phyloP scores from a whole-genome alignment of 2,888 invertebrate genomes.

The Monoplex corrugatus region DNA sequence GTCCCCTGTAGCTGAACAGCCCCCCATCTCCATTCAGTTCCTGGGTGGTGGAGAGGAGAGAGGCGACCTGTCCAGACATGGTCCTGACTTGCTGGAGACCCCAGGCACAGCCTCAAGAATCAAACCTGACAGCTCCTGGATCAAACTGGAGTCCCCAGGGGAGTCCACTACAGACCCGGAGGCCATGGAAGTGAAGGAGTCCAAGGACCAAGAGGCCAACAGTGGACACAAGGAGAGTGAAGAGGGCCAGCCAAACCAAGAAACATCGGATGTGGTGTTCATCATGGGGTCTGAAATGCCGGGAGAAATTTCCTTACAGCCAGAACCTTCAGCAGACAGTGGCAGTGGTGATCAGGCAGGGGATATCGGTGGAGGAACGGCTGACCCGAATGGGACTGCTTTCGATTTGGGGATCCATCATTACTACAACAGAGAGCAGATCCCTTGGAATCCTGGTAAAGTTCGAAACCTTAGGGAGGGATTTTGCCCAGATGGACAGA shows the following conservation, averaged over 20 bases:
- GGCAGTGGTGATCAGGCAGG: background rate
- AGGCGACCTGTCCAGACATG: constrained; percentile 32
- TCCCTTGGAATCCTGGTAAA: constrained; percentile 87
- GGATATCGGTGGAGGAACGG: background rate
- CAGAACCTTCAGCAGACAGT: background rate
- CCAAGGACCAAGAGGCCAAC: background rate
- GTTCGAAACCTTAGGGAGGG: constrained; percentile 85
- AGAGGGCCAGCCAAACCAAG: background rate
- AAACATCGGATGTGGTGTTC: background rate
- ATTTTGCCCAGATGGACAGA: constrained; percentile 54
- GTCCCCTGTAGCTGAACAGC: constrained; percentile 56
- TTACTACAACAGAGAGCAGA: constrained; percentile 85
- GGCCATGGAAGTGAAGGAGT: background rate
- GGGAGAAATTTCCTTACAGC: background rate
- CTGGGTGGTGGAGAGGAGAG: constrained; percentile 26
- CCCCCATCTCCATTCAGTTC: background rate
- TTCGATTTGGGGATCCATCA: constrained; percentile 59
- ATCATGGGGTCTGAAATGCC: background rate
- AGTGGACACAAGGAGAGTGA: background rate
- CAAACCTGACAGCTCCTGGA: constrained; percentile 60
- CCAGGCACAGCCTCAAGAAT: constrained; percentile 47
- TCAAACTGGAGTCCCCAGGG: constrained; percentile 39
- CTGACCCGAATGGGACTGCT: constrained; percentile 27
- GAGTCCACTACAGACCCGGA: constrained; percentile 36
- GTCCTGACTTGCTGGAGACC: constrained; percentile 35